Evolutionary conservation across 2,888 invertebrate genomes (phyloP), one percentile per base, ranked within the genome.

Genomic region (Sericinus montela): DNA sequence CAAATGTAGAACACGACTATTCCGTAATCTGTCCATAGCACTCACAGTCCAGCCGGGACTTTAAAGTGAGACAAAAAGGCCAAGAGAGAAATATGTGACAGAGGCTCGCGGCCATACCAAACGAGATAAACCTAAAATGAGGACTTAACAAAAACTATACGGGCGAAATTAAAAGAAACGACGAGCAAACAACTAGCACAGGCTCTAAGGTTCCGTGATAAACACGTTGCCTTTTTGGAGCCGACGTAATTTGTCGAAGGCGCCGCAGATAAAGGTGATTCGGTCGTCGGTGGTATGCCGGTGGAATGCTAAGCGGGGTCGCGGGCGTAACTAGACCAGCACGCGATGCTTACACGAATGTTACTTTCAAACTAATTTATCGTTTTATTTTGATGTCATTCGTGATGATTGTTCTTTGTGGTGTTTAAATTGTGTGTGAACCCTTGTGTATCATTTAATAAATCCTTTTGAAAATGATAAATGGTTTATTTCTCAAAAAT

Each of bases 171-270:
- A 86, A 85, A 87, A 82, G 84, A 72, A 78, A 72, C 79, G 76
- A 75, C 74, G 76, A 75, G 80, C 84, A 80, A 78, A 77, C 84
- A 75, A 78, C 80, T 78, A 80, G 80, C 80, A 79, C 76, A 73
- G 70, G 53, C 71, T 69, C 80, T 79, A 82, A 82, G 76, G 73
- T 75, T 75, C 69, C 74, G 67, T 76, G 86, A 86, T 86, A 87
- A 84, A 75, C 71, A 69, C 65, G 72, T 75, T 69, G 73, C 69
- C 74, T 80, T 83, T 83, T 81, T 77, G 78, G 82, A 62, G 67
- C 76, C 81, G 80, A 73, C 76, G 80, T 86, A 86, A 86, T 87
- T 86, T 86, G 87, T 87, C 84, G 80, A 72, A 86, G 87, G 87
- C 86, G 87, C 87, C 86, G 72, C 68, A 79, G 86, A 86, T 87